Conservation (phyloP, 2,888 invertebrate species). For the Linyphia triangularis region DNA sequence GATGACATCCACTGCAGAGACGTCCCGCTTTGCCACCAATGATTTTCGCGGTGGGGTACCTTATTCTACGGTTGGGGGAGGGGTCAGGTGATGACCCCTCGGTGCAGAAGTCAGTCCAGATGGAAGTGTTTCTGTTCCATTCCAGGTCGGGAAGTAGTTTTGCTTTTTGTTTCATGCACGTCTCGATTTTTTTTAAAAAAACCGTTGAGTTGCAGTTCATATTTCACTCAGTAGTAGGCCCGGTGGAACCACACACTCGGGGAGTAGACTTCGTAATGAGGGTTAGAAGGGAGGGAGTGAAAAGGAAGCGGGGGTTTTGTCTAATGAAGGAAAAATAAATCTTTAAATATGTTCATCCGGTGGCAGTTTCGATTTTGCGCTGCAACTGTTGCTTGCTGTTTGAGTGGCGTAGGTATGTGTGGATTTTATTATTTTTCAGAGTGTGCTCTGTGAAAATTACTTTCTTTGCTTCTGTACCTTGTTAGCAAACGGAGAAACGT, state of each 20-base stretch:
- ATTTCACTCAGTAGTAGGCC: slow-evolving; percentile 25
- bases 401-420: neutral
- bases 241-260: neutral
- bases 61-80: slow-evolving; percentile 1
- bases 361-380: slow-evolving; percentile 5
- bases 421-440: neutral
- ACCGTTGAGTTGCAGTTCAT: neutral
- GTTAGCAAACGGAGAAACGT: too few relatives aligned
- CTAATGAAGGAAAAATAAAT: slow-evolving; percentile 26
- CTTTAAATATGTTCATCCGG: slow-evolving; percentile 24
- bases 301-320: neutral
- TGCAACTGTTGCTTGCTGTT: neutral
- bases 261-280: slow-evolving; percentile 30
- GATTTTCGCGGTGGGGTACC: slow-evolving; percentile 42
- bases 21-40: slow-evolving; percentile 48
- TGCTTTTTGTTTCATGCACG: neutral
- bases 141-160: slow-evolving; percentile 5
- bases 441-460: neutral
- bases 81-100: slow-evolving; percentile 21
- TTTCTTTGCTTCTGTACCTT: too few relatives aligned
- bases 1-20: slow-evolving; percentile 52
- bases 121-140: slow-evolving; percentile 11
- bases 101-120: slow-evolving; percentile 30
- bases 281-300: neutral
- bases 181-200: neutral